Conservation (phyloP, 2,113 vertebrate genomes). For the Paraplagusia blochii region DNA sequence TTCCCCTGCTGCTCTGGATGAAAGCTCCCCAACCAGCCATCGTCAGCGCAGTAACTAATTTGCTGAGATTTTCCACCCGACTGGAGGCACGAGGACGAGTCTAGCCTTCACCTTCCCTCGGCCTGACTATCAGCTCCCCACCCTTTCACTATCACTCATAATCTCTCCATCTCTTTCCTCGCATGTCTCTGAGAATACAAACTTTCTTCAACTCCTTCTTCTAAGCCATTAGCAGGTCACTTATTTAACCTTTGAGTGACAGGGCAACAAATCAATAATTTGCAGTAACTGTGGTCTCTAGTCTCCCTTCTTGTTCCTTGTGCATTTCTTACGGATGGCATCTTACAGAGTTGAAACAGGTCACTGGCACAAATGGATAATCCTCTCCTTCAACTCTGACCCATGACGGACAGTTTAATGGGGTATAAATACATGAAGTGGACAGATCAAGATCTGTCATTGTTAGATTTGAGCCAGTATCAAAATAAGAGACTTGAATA, state of each 20-base stretch:
- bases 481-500: no score
- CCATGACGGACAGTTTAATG: conserved; percentile 43
- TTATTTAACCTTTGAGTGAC: not conserved
- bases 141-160: conserved; percentile 33
- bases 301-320: not conserved
- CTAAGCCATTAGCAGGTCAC: not conserved
- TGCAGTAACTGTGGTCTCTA: not conserved
- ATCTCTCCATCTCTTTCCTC: conserved; percentile 12
- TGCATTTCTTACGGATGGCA: conserved; percentile 51
- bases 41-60: conserved; percentile 77
- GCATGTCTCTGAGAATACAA: not conserved
- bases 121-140: conserved; percentile 11
- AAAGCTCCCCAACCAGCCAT: conserved; percentile 78
- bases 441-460: conserved; percentile 43
- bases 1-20: conserved; percentile 65
- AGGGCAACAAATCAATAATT: not conserved
- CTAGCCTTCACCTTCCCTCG: conserved; percentile 1
- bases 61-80: conserved; percentile 82
- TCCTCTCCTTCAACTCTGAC: conserved; percentile 60
- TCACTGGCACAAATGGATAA: conserved; percentile 52
- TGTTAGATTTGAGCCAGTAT: no score
- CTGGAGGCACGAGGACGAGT: conserved; percentile 79
- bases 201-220: not conserved
- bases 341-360: conserved; percentile 46
- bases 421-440: conserved; percentile 55